phyloP scores from a whole-genome alignment of 1,140 invertebrate species.

The Patella vulgata region DNA sequence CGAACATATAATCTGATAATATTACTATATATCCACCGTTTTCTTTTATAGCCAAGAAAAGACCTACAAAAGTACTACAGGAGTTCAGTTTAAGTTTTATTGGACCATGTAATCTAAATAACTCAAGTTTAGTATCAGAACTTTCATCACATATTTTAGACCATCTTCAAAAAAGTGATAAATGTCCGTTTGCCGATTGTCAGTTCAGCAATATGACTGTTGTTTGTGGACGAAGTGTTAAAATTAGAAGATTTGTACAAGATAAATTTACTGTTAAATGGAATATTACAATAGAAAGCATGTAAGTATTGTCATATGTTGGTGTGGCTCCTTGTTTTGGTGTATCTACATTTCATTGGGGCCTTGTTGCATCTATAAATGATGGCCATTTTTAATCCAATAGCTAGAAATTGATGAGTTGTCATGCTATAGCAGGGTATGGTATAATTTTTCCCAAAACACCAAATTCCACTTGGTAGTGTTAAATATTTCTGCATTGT shows the following conservation, averaged over 20 bases:
- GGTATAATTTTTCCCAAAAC: too few relatives aligned
- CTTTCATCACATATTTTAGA: constrained; percentile 28
- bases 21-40: too few relatives aligned
- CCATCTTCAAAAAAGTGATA: constrained; percentile 29
- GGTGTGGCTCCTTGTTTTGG: too few relatives aligned
- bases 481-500: too few relatives aligned
- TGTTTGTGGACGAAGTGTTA: constrained; percentile 28
- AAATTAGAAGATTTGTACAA: constrained; percentile 20
- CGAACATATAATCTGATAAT: too few relatives aligned
- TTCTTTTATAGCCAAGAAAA: constrained; percentile 35
- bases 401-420: too few relatives aligned
- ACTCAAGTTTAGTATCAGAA: constrained; percentile 21
- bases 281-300: constrained; percentile 37
- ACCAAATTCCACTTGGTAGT: too few relatives aligned
- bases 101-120: constrained; percentile 37
- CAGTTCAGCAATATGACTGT: constrained; percentile 34
- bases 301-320: too few relatives aligned
- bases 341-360: not conserved
- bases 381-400: too few relatives aligned
- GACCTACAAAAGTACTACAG: constrained; percentile 36
- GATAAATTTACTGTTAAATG: constrained; percentile 38
- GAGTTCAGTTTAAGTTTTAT: constrained; percentile 40
- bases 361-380: too few relatives aligned
- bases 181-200: constrained; percentile 37
- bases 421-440: too few relatives aligned